A percentile compares a stretch with the other conserved stretches of the same genome.
Evolutionary conservation across 2,888 invertebrate species (phyloP).

Genomic region (Acronicta alni): DNA sequence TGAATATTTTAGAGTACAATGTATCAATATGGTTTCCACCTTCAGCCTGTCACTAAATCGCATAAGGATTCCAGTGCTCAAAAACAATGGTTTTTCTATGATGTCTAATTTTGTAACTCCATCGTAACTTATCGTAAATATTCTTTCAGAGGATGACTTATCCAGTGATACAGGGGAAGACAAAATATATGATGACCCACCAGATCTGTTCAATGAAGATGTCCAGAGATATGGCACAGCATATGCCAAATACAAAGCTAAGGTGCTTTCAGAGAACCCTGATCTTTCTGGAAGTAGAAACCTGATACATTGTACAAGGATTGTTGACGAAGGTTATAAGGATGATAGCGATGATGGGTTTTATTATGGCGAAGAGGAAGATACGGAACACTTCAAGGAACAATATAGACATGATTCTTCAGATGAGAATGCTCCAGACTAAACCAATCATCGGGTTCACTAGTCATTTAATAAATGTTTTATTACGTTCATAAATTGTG

Average conservation of each 20-base stretch:
- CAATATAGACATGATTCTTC: slow-evolving; percentile 72
- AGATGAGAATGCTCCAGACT: slow-evolving; percentile 72
- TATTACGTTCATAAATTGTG: slow-evolving; percentile 1
- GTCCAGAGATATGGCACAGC: slow-evolving; percentile 90
- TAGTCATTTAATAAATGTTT: slow-evolving; percentile 15
- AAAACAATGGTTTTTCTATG: too few relatives aligned
- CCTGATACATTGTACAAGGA: slow-evolving; percentile 66
- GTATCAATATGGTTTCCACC: too few relatives aligned
- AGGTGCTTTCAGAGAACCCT: slow-evolving; percentile 71
- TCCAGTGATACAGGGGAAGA: slow-evolving; percentile 86
- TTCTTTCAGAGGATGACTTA: slow-evolving; percentile 76
- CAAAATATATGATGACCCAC: slow-evolving; percentile 77
- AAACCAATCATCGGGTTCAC: slow-evolving; percentile 21
- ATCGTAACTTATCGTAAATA: neutral
- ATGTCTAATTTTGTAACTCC: too few relatives aligned
- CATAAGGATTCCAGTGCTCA: too few relatives aligned
- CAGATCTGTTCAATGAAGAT: slow-evolving; percentile 82
- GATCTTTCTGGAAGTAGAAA: slow-evolving; percentile 59
- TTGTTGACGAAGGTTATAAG: slow-evolving; percentile 72
- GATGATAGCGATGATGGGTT: slow-evolving; percentile 84
- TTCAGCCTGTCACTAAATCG: too few relatives aligned
- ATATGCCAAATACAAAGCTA: slow-evolving; percentile 92
- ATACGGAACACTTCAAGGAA: slow-evolving; percentile 73
- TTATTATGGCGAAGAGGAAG: slow-evolving; percentile 83
- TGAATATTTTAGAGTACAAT: too few relatives aligned